Conservation (phyloP, 2,888 invertebrate species). For the Watsonalla cultraria region DNA sequence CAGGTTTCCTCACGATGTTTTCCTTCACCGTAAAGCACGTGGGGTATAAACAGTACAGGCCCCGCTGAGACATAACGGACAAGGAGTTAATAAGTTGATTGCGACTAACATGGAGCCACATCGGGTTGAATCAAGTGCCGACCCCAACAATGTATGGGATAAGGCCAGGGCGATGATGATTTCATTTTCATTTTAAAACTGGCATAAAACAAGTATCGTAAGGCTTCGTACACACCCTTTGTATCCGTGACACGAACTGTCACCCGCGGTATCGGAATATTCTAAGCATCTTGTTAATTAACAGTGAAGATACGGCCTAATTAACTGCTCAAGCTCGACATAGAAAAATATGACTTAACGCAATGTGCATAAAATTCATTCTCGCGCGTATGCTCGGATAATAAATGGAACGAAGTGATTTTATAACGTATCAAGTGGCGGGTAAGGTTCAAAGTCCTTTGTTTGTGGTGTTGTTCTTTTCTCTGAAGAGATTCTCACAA, state of each 20-base stretch:
- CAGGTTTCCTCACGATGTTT: no score
- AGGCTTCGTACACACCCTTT: constrained; percentile 13
- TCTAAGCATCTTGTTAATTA: constrained; percentile 15
- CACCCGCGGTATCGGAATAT: constrained; percentile 16
- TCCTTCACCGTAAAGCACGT: no score
- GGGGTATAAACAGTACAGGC: no score
- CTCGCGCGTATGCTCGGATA: neutral
- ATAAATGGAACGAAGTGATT: neutral
- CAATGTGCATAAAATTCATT: neutral
- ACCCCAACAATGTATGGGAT: no score
- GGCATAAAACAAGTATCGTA: constrained; percentile 7
- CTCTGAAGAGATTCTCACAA: neutral
- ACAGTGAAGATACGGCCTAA: constrained; percentile 17
- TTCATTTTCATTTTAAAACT: no score
- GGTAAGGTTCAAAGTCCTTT: neutral
- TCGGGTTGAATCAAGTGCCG: no score
- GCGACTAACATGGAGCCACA: no score
- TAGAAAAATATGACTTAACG: neutral
- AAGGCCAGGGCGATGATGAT: no score
- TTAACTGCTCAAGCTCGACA: constrained; percentile 12
- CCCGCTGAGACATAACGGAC: no score
- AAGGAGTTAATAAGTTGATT: no score
- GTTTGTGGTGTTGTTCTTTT: neutral
- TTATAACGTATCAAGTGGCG: neutral
- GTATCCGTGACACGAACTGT: constrained; percentile 17